Percentiles rank a stretch among this genome's conserved stretches.
These are phyloP conservation scores for Syndactyla subalaris DNA, from an alignment of 2,797 vertebrate genomes.

Conservation along the genomic window DNA sequence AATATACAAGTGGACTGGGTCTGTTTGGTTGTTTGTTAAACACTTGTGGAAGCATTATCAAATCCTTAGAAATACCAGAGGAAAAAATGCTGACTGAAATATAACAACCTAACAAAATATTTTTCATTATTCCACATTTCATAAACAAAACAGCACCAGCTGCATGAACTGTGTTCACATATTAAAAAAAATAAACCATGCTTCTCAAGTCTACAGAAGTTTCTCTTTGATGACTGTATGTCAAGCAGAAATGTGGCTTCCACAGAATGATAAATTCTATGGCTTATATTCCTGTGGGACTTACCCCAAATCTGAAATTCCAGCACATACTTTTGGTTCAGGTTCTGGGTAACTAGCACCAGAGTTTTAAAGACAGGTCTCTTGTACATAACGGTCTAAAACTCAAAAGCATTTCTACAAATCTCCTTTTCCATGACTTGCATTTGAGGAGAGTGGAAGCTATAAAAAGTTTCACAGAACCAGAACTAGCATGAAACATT, in stretches of 20 bases:
- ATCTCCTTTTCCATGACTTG: background rate
- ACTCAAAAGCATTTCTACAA: background rate
- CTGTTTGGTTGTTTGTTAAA: background rate
- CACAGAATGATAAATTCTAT: background rate
- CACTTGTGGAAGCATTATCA: background rate
- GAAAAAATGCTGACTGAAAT: background rate
- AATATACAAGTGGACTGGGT: background rate
- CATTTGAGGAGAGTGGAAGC: background rate
- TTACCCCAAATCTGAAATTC: background rate
- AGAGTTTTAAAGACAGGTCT: background rate
- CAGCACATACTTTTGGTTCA: background rate
- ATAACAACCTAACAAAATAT: background rate
- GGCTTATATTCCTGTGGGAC: background rate
- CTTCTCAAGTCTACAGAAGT: background rate
- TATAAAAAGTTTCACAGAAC: constrained; percentile 29
- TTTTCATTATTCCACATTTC: background rate
- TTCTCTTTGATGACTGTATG: background rate
- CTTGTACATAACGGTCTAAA: background rate
- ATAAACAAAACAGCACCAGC: background rate
- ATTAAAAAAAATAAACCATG: background rate
- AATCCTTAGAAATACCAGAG: background rate
- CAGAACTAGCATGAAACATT: constrained; percentile 28
- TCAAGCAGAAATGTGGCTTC: background rate
- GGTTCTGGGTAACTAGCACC: background rate
- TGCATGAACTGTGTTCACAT: background rate